These are phyloP conservation scores for Hoplias malabaricus DNA, from an alignment of 2,113 vertebrate species.

Conservation along the genomic window DNA sequence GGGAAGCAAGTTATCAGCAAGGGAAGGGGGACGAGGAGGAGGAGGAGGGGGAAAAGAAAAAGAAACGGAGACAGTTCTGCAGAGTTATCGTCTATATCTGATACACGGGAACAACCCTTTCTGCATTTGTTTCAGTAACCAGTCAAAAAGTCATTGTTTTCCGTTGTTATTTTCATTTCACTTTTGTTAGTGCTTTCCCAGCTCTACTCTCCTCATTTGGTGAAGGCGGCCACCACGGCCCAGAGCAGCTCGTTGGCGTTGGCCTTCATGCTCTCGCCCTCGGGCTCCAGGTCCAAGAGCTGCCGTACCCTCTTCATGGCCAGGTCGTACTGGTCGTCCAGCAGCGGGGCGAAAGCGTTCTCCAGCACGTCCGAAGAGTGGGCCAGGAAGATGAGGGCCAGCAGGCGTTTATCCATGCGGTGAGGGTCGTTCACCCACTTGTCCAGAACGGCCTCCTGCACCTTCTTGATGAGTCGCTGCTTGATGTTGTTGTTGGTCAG, in stretches of 20 bases:
- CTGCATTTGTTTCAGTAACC: slow-evolving; percentile 13
- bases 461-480: slow-evolving; percentile 92
- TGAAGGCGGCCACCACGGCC: slow-evolving; percentile 94
- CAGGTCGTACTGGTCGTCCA: slow-evolving; percentile 95
- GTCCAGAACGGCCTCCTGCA: slow-evolving; percentile 91
- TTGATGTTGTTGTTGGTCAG: slow-evolving; percentile 96
- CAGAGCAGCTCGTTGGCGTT: slow-evolving; percentile 89
- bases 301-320: slow-evolving; percentile 94
- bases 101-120: slow-evolving; percentile 43
- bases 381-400: slow-evolving; percentile 91
- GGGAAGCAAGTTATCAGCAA: slow-evolving; percentile 48
- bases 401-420: slow-evolving; percentile 91
- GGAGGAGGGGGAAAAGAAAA: neutral
- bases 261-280: slow-evolving; percentile 89
- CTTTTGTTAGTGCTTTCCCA: slow-evolving; percentile 11
- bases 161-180: neutral
- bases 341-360: slow-evolving; percentile 90
- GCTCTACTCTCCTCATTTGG: slow-evolving; percentile 77
- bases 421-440: slow-evolving; percentile 94
- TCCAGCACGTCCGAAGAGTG: slow-evolving; percentile 93
- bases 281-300: slow-evolving; percentile 92
- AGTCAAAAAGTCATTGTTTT: slow-evolving; percentile 1
- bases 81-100: slow-evolving; percentile 37
- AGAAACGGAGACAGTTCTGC: neutral
- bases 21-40: slow-evolving; percentile 33